These are phyloP conservation scores for Pseudonaja textilis DNA, from an alignment of 2,113 vertebrate species.

Conservation along the genomic window DNA sequence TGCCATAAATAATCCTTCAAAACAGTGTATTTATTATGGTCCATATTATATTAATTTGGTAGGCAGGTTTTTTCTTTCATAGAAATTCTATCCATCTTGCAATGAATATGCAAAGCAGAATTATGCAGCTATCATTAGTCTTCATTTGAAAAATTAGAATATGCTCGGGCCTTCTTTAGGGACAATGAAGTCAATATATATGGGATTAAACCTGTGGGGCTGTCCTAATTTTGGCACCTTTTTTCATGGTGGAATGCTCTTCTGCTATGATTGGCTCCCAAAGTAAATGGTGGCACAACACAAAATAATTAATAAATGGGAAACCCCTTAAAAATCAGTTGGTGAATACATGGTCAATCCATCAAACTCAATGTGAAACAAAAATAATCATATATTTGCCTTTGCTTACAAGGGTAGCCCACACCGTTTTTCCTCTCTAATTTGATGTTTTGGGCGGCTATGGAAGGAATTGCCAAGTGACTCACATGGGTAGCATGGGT, in stretches of 20 bases:
- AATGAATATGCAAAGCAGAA: slow-evolving; percentile 29
- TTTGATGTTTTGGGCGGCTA: background rate
- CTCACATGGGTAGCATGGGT: background rate
- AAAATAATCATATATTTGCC: background rate
- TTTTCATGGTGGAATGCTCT: background rate
- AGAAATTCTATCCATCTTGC: slow-evolving; percentile 35
- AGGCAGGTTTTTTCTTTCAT: slow-evolving; percentile 39
- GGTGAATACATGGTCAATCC: background rate
- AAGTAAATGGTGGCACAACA: background rate
- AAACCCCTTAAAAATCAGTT: background rate
- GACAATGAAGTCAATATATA: background rate
- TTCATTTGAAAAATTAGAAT: slow-evolving; percentile 12
- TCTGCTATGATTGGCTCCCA: background rate
- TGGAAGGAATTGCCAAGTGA: background rate
- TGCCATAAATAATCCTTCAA: slow-evolving; percentile 54
- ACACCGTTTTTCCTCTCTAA: background rate
- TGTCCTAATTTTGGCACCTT: background rate
- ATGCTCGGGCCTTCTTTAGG: background rate
- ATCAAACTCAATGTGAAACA: background rate
- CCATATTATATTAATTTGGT: slow-evolving; percentile 54
- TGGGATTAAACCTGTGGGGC: no score
- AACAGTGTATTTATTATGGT: slow-evolving; percentile 52
- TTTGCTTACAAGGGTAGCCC: background rate
- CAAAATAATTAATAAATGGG: background rate
- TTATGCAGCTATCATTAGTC: slow-evolving; percentile 35